Evolutionary conservation across 2,113 vertebrate genomes (phyloP).

Genomic region (Podiceps cristatus): DNA sequence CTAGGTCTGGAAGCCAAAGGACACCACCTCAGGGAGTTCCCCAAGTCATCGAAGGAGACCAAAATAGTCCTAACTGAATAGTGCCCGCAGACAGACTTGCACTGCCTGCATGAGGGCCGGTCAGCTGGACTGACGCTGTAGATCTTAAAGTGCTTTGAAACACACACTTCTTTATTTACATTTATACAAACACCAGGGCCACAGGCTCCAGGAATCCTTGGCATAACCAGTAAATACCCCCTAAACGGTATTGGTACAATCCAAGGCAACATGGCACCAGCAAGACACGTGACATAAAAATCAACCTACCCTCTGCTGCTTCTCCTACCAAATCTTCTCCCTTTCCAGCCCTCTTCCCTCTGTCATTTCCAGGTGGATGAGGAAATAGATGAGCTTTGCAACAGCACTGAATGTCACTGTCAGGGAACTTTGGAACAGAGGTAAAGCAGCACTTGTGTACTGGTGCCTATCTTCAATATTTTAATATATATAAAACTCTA

Average conservation of each 20-base stretch:
- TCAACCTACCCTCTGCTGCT: neutral
- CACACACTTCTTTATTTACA: neutral
- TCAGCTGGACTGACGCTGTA: neutral
- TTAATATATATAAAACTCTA: neutral
- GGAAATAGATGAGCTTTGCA: neutral
- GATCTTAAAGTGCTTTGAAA: neutral
- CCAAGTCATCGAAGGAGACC: neutral
- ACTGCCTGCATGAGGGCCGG: neutral
- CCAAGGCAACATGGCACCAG: neutral
- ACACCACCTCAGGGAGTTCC: neutral
- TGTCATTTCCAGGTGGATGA: neutral
- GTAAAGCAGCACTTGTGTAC: neutral
- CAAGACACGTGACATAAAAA: neutral
- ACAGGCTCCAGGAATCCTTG: neutral
- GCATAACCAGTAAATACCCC: neutral
- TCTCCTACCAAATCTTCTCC: neutral
- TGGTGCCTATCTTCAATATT: neutral
- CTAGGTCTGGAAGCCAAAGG: neutral
- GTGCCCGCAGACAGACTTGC: neutral
- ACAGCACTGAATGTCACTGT: rapidly evolving
- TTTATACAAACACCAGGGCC: neutral
- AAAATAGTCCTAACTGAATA: neutral
- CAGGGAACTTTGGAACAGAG: neutral
- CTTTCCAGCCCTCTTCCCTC: neutral
- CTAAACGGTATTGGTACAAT: neutral